Evolutionary conservation across 2,888 invertebrate species (phyloP).

Genomic region (Agrotis exclamationis): DNA sequence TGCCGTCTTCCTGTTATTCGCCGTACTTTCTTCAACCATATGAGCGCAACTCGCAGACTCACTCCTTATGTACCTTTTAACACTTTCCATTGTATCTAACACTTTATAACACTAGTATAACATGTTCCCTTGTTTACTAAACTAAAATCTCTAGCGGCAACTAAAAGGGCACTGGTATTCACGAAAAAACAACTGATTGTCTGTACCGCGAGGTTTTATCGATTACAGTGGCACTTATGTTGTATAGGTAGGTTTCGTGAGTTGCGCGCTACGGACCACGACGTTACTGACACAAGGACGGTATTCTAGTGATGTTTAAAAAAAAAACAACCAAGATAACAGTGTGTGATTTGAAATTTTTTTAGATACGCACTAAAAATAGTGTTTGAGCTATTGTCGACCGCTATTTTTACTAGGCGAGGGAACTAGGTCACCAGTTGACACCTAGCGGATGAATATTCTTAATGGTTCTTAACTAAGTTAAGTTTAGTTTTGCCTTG

Average conservation of each 20-base stretch:
- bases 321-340: slow-evolving; percentile 78
- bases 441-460: slow-evolving; percentile 75
- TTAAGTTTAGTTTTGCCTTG: slow-evolving; percentile 60
- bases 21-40: slow-evolving; percentile 86
- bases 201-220: slow-evolving; percentile 72
- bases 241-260: slow-evolving; percentile 72
- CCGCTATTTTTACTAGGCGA: slow-evolving; percentile 88
- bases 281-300: slow-evolving; percentile 60
- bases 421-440: slow-evolving; percentile 87
- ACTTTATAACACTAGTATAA: slow-evolving; percentile 76
- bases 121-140: slow-evolving; percentile 90
- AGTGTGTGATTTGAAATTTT: slow-evolving; percentile 81
- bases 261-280: slow-evolving; percentile 77
- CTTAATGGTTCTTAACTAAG: slow-evolving; percentile 71
- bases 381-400: slow-evolving; percentile 89
- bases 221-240: slow-evolving; percentile 69
- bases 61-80: slow-evolving; percentile 87
- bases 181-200: slow-evolving; percentile 79
- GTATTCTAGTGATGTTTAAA: slow-evolving; percentile 64
- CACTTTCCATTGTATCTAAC: slow-evolving; percentile 81
- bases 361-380: slow-evolving; percentile 88
- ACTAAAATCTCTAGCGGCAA: slow-evolving; percentile 84
- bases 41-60: slow-evolving; percentile 89
- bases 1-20: slow-evolving; percentile 82
- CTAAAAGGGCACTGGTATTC: slow-evolving; percentile 81